Evolutionary conservation across 2,797 vertebrate species (phyloP).

Genomic region (Enteromius viviparus): DNA sequence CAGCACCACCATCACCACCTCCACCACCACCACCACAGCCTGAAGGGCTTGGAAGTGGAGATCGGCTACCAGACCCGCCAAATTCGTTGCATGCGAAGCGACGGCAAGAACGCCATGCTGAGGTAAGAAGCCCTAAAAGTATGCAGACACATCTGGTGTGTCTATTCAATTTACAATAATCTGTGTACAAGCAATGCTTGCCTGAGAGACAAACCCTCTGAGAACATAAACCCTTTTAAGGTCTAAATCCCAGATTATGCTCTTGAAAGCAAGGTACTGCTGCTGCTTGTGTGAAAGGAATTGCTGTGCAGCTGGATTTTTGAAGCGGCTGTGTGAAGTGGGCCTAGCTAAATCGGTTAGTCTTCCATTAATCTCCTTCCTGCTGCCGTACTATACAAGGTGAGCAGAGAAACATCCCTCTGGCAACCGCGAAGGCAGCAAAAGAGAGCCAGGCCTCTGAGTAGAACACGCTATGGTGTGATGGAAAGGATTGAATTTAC

Average conservation of each 20-base stretch:
- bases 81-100: constrained; percentile 85
- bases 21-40: constrained; percentile 59
- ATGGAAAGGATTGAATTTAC: constrained; percentile 55
- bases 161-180: constrained; percentile 38
- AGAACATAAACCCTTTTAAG: constrained; percentile 53
- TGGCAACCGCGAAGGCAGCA: constrained; percentile 26
- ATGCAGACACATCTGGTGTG: background rate
- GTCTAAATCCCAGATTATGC: constrained; percentile 56
- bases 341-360: constrained; percentile 53
- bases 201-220: constrained; percentile 48
- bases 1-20: constrained; percentile 58
- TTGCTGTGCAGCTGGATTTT: constrained; percentile 48
- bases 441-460: constrained; percentile 18
- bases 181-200: constrained; percentile 38
- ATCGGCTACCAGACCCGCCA: constrained; percentile 90
- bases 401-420: constrained; percentile 44
- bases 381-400: constrained; percentile 38
- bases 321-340: constrained; percentile 43
- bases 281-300: constrained; percentile 40
- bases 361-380: constrained; percentile 59
- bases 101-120: constrained; percentile 83
- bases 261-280: constrained; percentile 49
- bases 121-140: constrained; percentile 79
- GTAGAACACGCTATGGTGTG: constrained; percentile 44
- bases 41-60: constrained; percentile 78